Evolutionary conservation across 1,140 invertebrate species (phyloP), one percentile per base, ranked within the genome.

Genomic region (Pogonomyrmex californicus): DNA sequence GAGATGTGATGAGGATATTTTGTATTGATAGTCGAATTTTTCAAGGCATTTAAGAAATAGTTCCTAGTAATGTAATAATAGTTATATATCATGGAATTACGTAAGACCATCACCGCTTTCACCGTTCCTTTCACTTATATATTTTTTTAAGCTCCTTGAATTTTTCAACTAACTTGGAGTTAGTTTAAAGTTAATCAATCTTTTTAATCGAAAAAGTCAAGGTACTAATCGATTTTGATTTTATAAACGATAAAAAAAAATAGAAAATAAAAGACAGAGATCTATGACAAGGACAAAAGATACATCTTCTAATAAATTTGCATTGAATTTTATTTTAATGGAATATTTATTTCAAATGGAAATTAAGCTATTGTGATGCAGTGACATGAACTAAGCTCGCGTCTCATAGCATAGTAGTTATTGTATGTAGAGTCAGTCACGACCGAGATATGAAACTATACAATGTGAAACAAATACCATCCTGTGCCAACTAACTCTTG

Each of bases 21-120:
- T 47, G 41, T 51, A 66, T 58, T 49, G 41, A 83, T 75, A 83
- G 41, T 17, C n/a, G 6, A 83, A 75, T 75, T 83, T 75, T 83
- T 83, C 41, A 60, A 75, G 44, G 47, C 33, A n/a, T 44, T 33
- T n/a, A 17, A 47, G 41, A 73, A 75, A 47, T 38, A 47, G 14
- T 60, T 68, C n/a, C 62, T 60, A 51, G 54, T 36, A 58, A 73
- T 47, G 33, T 47, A 60, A 82, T 58, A 47, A 73, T 38, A 66
- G n/a, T 49, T 60, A 82, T 33, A 47, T 71, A 47, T 73, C 17
- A 38, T 38, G 36, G 58, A 71, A 10, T 66, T 78, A 66, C 9
- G 14, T n/a, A 83, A 83, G n/a, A 71, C n/a, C 17, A 36, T 36
- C n/a, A 41, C n/a, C 14, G 41, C 68, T 60, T 79, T 63, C 60